Base-by-base conservation (phyloP, 1,140 invertebrate genomes). In the Heliconius eleuchia region DNA sequence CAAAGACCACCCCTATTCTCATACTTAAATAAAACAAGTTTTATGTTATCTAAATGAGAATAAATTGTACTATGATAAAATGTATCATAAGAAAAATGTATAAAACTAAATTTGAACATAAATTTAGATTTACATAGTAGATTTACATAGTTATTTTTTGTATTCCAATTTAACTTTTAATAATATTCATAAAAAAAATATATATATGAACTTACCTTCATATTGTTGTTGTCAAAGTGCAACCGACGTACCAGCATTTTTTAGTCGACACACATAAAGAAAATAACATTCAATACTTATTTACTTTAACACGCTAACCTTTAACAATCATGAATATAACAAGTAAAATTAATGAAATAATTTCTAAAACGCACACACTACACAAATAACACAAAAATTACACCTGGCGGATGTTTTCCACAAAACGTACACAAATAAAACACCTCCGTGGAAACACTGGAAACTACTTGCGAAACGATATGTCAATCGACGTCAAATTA, bases 391-490 rank as follows among this genome's bases (percentile, higher is more conserved):
- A 82, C 80, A 50, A 78, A 74, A 72, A 81, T 57, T 81, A 71
- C 78, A 74, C 60, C 72, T 76, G 71, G 73, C 80, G 75, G 79
- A 89, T 86, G 84, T 86, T 87, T 86, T 85, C 82, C 86, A 88
- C 85, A 78, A 80, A 76, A 84, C 78, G 85, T 88, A 91, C 88
- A 91, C 88, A 91, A 90, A 91, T 89, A 90, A 88, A 85, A 84
- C 85, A 88, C 86, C 89, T 87, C 84, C 82, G 84, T 85, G 78
- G 80, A 88, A 60, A 60, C 57, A 60, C 57, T 60, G 57, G 57
- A 60, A 85, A 88, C 85, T 86, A 90, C 85, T 90, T 90, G 89
- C 85, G 86, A 90, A 90, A 90, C 82, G 87, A 87, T 86, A 86
- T 89, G 86, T 86, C 86, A 87, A 89, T 82, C 82, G 88, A 91